Conservation (phyloP, 2,888 invertebrate species). For the Lochmaea capreae region DNA sequence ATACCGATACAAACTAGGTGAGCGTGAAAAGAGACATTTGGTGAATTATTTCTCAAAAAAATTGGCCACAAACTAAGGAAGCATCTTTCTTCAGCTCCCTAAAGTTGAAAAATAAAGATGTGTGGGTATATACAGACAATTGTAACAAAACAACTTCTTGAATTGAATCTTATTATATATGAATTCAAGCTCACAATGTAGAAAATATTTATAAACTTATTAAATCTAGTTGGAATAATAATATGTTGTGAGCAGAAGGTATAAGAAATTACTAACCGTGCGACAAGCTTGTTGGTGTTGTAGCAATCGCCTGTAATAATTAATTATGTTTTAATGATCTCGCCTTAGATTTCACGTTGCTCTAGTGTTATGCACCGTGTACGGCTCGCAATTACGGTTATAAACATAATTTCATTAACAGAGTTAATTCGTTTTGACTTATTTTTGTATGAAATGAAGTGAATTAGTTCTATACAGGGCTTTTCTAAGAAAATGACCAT, state of each 20-base stretch:
- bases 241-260: conserved; percentile 45
- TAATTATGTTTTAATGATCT: conserved; percentile 60
- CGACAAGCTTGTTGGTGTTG: conserved; percentile 56
- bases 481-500: neutral
- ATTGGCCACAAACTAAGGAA: too few species aligned
- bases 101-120: too few species aligned
- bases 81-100: too few species aligned
- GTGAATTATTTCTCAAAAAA: too few species aligned
- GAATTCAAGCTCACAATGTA: neutral
- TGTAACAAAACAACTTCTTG: too few species aligned
- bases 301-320: conserved; percentile 59
- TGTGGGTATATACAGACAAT: too few species aligned
- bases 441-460: conserved; percentile 20
- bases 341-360: conserved; percentile 44
- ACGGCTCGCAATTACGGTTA: conserved; percentile 18
- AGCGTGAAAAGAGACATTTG: too few species aligned
- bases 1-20: too few species aligned
- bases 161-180: neutral
- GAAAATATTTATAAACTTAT: conserved; percentile 14
- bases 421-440: conserved; percentile 4
- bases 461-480: conserved; percentile 1
- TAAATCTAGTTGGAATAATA: conserved; percentile 34
- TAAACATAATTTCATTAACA: conserved; percentile 17
- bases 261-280: conserved; percentile 56
- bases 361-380: conserved; percentile 32